phyloP scores from a whole-genome alignment of 2,113 vertebrate genomes.

The Brachyhypopomus gauderio region DNA sequence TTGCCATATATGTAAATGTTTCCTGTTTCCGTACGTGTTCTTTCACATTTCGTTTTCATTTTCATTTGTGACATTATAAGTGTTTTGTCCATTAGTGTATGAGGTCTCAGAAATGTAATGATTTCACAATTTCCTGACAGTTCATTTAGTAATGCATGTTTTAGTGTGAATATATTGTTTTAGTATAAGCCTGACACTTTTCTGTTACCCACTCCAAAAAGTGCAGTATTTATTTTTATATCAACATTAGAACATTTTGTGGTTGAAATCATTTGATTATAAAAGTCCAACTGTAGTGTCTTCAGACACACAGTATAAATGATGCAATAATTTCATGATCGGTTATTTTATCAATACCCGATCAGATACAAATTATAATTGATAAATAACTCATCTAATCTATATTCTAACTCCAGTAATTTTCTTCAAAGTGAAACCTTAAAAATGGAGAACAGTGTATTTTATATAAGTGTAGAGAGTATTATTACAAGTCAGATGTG shows the following conservation, averaged over 20 bases:
- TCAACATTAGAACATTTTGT: slow-evolving; percentile 58
- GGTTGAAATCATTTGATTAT: slow-evolving; percentile 50
- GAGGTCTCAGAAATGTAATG: slow-evolving; percentile 13
- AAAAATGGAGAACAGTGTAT: slow-evolving; percentile 74
- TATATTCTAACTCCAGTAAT: slow-evolving; percentile 63
- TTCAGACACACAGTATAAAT: slow-evolving; percentile 58
- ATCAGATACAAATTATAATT: slow-evolving; percentile 55
- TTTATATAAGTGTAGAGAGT: slow-evolving; percentile 77
- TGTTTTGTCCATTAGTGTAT: slow-evolving; percentile 6
- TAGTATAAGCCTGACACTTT: slow-evolving; percentile 40
- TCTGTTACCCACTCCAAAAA: slow-evolving; percentile 47
- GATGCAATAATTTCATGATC: slow-evolving; percentile 68
- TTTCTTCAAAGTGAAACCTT: slow-evolving; percentile 57
- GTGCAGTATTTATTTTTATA: slow-evolving; percentile 65
- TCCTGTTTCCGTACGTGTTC: slow-evolving; percentile 38
- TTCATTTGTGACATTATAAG: slow-evolving; percentile 45
- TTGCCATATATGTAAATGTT: background rate
- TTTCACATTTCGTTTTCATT: slow-evolving; percentile 52
- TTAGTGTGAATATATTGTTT: slow-evolving; percentile 35
- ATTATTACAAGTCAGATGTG: slow-evolving; percentile 71
- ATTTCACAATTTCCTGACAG: slow-evolving; percentile 12
- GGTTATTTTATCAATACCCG: slow-evolving; percentile 38
- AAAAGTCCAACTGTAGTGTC: slow-evolving; percentile 35
- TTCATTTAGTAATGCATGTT: slow-evolving; percentile 44
- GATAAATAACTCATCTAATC: slow-evolving; percentile 48